Evolutionary conservation across 2,797 vertebrate genomes (phyloP).

Genomic region (Perodicticus potto): DNA sequence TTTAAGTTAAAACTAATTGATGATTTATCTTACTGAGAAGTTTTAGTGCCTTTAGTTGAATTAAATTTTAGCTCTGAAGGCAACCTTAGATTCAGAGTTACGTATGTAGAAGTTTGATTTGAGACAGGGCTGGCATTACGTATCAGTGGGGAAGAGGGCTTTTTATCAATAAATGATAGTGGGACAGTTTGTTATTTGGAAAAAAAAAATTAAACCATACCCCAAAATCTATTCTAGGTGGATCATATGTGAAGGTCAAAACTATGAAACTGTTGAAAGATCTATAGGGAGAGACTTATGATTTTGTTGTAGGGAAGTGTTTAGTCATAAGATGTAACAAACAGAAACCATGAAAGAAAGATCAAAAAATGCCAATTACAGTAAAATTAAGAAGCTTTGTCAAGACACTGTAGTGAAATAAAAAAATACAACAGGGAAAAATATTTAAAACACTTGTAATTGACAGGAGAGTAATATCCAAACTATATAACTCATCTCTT

Average conservation of each 20-base stretch:
- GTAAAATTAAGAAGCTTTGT: background rate
- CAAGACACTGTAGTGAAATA: background rate
- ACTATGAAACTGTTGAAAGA: background rate
- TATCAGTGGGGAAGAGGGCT: background rate
- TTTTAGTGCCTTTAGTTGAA: background rate
- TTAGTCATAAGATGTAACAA: background rate
- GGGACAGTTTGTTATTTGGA: background rate
- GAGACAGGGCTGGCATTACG: background rate
- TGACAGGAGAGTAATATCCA: background rate
- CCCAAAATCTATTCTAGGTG: background rate
- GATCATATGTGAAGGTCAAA: conserved; percentile 14
- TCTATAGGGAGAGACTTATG: background rate
- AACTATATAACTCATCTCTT: background rate
- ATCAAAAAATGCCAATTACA: background rate
- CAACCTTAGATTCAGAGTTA: background rate
- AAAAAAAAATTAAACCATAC: background rate
- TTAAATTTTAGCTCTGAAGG: background rate
- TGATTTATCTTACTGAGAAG: background rate
- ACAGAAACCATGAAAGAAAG: background rate
- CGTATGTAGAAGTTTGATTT: background rate
- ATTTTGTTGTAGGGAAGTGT: background rate
- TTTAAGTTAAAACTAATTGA: background rate
- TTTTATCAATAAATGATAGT: background rate
- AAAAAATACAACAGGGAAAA: conserved; percentile 13
- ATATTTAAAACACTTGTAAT: background rate